These are phyloP conservation scores for Mechanitis messenoides DNA, from an alignment of 2,888 invertebrate species.

Conservation along the genomic window DNA sequence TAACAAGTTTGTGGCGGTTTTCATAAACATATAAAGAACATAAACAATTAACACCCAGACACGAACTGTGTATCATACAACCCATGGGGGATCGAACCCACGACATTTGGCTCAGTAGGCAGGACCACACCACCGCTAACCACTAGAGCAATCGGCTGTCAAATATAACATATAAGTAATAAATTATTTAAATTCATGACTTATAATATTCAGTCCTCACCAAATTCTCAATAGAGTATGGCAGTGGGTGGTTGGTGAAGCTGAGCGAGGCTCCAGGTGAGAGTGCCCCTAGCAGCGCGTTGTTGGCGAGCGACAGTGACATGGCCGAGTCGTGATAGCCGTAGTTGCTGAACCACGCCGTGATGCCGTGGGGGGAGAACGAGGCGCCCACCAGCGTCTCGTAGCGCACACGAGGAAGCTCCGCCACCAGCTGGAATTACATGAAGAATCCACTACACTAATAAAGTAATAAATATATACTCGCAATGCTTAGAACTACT, in stretches of 20 bases:
- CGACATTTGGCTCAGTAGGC: too few relatives aligned
- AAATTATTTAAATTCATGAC: neutral
- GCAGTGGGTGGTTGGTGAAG: slow-evolving; percentile 82
- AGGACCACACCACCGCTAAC: too few relatives aligned
- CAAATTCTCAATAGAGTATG: slow-evolving; percentile 78
- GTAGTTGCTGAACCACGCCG: slow-evolving; percentile 87
- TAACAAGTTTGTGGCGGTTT: too few relatives aligned
- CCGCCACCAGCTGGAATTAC: slow-evolving; percentile 44
- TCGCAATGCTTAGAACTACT: neutral
- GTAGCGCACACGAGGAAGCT: slow-evolving; percentile 62
- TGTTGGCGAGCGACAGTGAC: slow-evolving; percentile 79
- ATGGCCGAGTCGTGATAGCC: slow-evolving; percentile 85
- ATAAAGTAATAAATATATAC: neutral
- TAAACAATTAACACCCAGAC: too few relatives aligned
- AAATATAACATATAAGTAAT: too few relatives aligned
- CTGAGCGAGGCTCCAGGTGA: slow-evolving; percentile 61
- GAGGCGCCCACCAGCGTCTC: slow-evolving; percentile 78
- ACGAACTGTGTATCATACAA: too few relatives aligned
- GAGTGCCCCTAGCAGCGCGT: slow-evolving; percentile 75
- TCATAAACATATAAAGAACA: too few relatives aligned
- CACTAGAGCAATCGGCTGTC: too few relatives aligned
- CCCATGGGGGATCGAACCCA: too few relatives aligned
- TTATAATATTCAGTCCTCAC: slow-evolving; percentile 49
- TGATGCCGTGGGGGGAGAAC: slow-evolving; percentile 65
- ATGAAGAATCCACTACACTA: slow-evolving; percentile 7